Evolutionary conservation across 2,797 vertebrate genomes (phyloP).

Genomic region (Otolemur crassicaudatus): DNA sequence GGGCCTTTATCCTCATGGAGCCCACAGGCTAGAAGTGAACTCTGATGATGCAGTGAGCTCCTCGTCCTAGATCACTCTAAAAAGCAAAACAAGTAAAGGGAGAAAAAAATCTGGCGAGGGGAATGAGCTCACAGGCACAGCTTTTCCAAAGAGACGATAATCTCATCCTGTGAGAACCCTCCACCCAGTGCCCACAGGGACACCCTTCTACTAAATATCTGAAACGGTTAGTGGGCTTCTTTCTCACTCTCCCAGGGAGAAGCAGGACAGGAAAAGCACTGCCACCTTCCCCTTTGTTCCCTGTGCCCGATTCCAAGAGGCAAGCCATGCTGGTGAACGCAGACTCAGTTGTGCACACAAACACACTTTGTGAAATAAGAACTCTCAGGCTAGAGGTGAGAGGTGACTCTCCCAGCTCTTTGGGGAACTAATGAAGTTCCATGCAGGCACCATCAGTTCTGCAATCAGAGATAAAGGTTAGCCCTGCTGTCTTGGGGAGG

Average conservation of each 20-base stretch:
- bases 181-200: neutral
- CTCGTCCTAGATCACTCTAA: neutral
- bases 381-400: neutral
- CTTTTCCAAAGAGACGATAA: neutral
- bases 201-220: neutral
- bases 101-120: neutral
- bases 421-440: neutral
- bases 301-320: neutral
- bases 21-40: neutral
- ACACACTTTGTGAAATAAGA: accelerated
- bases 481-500: neutral
- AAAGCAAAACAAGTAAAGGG: neutral
- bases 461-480: neutral
- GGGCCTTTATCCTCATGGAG: neutral
- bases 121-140: neutral
- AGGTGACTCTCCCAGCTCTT: neutral
- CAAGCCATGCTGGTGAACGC: neutral
- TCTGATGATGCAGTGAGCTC: neutral
- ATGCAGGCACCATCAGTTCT: neutral
- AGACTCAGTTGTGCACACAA: accelerated
- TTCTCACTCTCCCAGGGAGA: neutral
- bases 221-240: neutral
- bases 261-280: neutral
- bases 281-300: neutral
- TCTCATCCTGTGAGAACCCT: neutral